Base-by-base conservation (phyloP, 1,140 invertebrate species). In the Zeugodacus cucurbitae region DNA sequence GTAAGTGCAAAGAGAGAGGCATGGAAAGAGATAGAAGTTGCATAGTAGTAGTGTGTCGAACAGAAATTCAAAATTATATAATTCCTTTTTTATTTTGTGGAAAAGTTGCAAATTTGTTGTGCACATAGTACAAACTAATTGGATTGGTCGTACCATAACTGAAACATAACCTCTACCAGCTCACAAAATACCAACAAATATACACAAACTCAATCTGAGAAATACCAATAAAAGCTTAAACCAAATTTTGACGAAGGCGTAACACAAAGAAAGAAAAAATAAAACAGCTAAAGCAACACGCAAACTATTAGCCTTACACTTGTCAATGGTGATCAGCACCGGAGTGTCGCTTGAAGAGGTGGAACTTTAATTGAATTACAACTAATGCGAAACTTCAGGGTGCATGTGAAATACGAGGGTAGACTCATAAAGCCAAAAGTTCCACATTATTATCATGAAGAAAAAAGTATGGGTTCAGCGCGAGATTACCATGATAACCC, bases 341-440 rank as follows among this genome's bases (percentile, higher is more conserved):
- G n/a, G 41, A 20, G 22, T 29, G 41, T 26, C n/a, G 74, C 17
- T 11, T 48, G 41, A 11, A 82, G 74, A 26, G 32, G 64, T 48
- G 10, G n/a, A 48, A 82, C 74, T 54, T n/a, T 54, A 82, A 82
- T 82, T 82, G 74, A 82, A 82, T 82, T 82, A 82, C 44, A 82
- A 26, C 37, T 48, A 26, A 82, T 11, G 10, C 58, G 48, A 54
- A 54, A 54, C 17, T 54, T 54, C 48, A 20, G n/a, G 6, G 7
- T 8, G 58, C 58, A 59, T 5, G 0, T 59, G 22, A 59, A n/a
- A n/a, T 3, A 26, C 48, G 48, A 54, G 48, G 48, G 48, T 20
- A 54, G 48, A 1, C 48, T 2, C 3, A 20, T 54, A 20, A 2
- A 5, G 3, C 48, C 4, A 4, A 17, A 54, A 14, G 11, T 54